A percentile compares a stretch with the other conserved stretches of the same genome.
Conservation (phyloP, 1,140 invertebrate species). For the Ceratina calcarata region DNA sequence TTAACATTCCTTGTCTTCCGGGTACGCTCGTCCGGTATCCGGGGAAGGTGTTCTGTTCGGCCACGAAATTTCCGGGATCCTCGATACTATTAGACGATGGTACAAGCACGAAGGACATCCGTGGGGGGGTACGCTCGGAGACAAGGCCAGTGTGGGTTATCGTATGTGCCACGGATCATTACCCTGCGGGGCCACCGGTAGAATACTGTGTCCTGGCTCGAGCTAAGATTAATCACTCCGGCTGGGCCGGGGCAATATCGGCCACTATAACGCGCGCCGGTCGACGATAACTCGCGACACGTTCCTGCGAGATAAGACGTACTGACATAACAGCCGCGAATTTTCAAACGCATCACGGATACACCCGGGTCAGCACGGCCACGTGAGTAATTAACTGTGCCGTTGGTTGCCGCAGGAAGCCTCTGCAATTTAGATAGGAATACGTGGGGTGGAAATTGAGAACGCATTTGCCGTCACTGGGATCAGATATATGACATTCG, state of each 20-base stretch:
- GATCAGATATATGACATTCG: too few relatives aligned
- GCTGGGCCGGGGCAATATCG: constrained; percentile 62
- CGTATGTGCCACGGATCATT: constrained; percentile 76
- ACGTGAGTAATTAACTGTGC: constrained; percentile 48
- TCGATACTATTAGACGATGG: constrained; percentile 54
- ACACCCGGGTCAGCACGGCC: background rate
- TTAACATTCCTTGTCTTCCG: background rate
- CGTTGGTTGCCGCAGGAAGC: background rate
- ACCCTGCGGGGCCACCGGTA: constrained; percentile 65
- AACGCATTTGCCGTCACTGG: background rate
- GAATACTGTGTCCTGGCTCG: constrained; percentile 54
- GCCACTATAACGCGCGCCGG: constrained; percentile 48
- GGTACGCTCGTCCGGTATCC: too few relatives aligned
- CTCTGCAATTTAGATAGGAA: background rate
- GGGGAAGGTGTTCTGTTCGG: constrained; percentile 12
- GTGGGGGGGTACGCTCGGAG: constrained; percentile 46
- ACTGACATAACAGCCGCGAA: constrained; percentile 46
- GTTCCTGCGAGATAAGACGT: constrained; percentile 60
- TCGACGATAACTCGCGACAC: constrained; percentile 61
- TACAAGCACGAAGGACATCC: constrained; percentile 56
- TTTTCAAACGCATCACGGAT: constrained; percentile 52
- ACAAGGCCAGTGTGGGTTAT: constrained; percentile 68
- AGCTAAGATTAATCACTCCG: constrained; percentile 76
- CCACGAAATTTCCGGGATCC: constrained; percentile 59
- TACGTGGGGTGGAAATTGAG: too few relatives aligned